Percentiles rank a stretch among this genome's conserved stretches.
Conservation (phyloP, 2,113 vertebrate species). For the Eurypyga helias region DNA sequence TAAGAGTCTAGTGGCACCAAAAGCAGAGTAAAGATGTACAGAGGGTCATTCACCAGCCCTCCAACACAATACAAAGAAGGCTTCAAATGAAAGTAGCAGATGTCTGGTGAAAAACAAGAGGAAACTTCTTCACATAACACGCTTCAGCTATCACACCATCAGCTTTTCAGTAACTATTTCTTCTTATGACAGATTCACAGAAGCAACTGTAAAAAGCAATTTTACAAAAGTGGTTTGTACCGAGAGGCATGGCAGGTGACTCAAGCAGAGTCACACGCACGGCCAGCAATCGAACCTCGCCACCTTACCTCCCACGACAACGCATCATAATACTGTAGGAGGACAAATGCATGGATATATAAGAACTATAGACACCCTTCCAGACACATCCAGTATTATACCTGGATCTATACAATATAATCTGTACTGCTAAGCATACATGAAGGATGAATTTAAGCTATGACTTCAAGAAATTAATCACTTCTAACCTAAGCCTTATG, state of each 20-base stretch:
- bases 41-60: neutral
- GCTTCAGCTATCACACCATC: neutral
- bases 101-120: neutral
- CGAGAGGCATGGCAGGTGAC: accelerated
- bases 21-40: neutral
- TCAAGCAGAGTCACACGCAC: neutral
- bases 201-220: neutral
- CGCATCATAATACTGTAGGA: neutral
- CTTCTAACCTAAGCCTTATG: neutral
- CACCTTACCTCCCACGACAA: neutral
- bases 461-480: accelerated
- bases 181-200: neutral
- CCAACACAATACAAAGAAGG: neutral
- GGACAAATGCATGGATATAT: accelerated
- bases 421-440: neutral
- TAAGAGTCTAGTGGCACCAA: neutral
- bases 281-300: neutral
- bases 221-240: neutral
- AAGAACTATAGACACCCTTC: neutral
- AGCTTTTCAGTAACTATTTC: neutral
- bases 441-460: neutral
- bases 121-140: neutral
- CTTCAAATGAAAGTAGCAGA: neutral
- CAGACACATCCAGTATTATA: neutral
- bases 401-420: neutral